Evolutionary conservation across 2,797 vertebrate species (phyloP), one percentile per base, ranked within the genome.

Genomic region (Paedocypris micromegethes): DNA sequence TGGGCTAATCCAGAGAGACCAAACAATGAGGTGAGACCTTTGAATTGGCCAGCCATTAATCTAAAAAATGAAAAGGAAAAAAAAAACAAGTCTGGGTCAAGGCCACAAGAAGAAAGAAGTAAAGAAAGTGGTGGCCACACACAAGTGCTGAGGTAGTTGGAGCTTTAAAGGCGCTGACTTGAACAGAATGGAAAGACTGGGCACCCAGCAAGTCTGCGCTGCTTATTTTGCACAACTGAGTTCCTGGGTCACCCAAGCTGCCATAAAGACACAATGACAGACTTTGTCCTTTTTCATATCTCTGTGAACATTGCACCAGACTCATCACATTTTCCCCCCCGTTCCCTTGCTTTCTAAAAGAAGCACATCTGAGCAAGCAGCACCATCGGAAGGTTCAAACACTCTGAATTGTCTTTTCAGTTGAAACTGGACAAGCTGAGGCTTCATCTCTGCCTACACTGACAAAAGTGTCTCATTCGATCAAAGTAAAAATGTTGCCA

Each of bases 361-460:
- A 84, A 87, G 83, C 83, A 74, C 79, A 79, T 87, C 77, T 77
- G 72, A 84, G 83, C 79, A 81, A 80, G 74, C 78, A 74, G 79
- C 87, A 80, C 78, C 73, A 81, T 79, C 79, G 75, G 83, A 65
- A 81, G 82, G 75, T 72, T 78, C 74, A 69, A 78, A 74, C 82
- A 83, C 86, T 88, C 84, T 82, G 89, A 86, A 83, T 72, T 59
- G 72, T 83, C 82, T 88, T 89, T 89, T 87, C 84, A 88, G 83
- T 85, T 74, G 82, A 85, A 88, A 86, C 84, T 89, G 86, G 78
- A 72, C 81, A 80, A 86, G 86, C 86, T 89, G 88, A 84, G 80
- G 76, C 81, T 83, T 87, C 83, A 86, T 86, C 82, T 77, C 81
- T 74, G 74, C 85, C 86, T 81, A 84, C 82, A 79, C 82, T 83